Base-by-base conservation (phyloP, 2,888 invertebrate species). In the Apomyelois bistriatella region DNA sequence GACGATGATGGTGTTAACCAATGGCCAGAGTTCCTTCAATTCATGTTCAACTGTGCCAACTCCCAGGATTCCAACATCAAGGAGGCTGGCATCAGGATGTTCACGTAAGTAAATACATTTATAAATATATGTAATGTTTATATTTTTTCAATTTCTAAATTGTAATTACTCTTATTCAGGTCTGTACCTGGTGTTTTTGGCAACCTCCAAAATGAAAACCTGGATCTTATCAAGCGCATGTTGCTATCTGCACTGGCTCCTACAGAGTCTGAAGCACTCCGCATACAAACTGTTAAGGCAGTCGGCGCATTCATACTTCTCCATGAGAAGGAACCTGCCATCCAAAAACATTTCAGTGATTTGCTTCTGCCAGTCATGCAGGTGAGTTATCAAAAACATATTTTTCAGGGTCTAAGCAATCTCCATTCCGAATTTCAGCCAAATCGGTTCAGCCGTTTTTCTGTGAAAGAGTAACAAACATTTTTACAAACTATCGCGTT, bases 121-220 rank as follows among this genome's bases (percentile, higher is more conserved):
- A 22, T 3, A 22, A 22, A 22, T 2, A 22, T 3, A 22, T 22
- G 5, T 3, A 22, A 22, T 22, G 5, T 22, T 22, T 22, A 22
- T 22, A 22, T n/a, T n/a, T n/a, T n/a, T n/a, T n/a, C n/a, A n/a
- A n/a, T n/a, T n/a, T n/a, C n/a, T n/a, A 10, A 40, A 1, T 40
- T 40, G 15, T 9, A 13, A 38, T 6, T 38, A 30, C 3, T 17
- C 22, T 28, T 32, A 9, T 48, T 59, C 81, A 96, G 96, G 61
- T 94, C 97, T 66, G 98, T 99, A 35, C 99, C 99, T 17, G 97
- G 98, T 36, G 96, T 99, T 52, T 99, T 99, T 92, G 99, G 99
- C 37, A 97, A 97, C 79, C 96, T 97, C 74, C 98, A 99, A 79
- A 92, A 93, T 59, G 95, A 97, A 75, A 98, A 98, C 82, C 82